A percentile compares a stretch with the other conserved stretches of the same genome.
Evolutionary conservation across 2,888 invertebrate species (phyloP).

Genomic region (Amaurobius ferox): DNA sequence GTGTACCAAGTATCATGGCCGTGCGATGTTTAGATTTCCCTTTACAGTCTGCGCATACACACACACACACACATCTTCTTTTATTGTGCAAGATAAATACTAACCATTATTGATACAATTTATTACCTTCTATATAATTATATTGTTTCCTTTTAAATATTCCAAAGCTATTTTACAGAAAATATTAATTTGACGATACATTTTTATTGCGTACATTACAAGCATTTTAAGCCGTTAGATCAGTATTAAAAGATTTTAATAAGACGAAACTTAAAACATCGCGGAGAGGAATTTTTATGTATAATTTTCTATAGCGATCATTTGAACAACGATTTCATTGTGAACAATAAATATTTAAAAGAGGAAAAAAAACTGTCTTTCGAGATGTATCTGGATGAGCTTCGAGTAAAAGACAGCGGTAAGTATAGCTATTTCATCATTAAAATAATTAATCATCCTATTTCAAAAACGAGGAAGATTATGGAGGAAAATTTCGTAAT

Average conservation of each 20-base stretch:
- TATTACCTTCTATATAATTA: too few relatives aligned
- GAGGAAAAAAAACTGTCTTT: neutral
- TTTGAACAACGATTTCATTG: too few relatives aligned
- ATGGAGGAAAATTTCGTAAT: neutral
- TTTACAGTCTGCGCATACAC: too few relatives aligned
- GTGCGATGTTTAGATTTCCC: too few relatives aligned
- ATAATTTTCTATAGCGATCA: neutral
- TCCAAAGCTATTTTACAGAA: too few relatives aligned
- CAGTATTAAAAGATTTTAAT: constrained; percentile 9
- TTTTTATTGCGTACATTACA: neutral
- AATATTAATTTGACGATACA: too few relatives aligned
- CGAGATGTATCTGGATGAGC: neutral
- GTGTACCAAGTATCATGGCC: too few relatives aligned
- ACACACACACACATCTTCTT: too few relatives aligned
- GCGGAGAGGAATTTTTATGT: neutral
- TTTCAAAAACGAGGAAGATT: neutral
- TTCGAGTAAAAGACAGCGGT: neutral
- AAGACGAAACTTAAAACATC: neutral
- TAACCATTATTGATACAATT: too few relatives aligned
- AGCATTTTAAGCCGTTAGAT: neutral
- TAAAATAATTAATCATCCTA: neutral
- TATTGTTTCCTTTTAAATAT: too few relatives aligned
- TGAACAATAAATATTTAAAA: neutral
- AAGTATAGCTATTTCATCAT: neutral
- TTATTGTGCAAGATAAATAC: too few relatives aligned